Base-by-base conservation (phyloP, 2,888 invertebrate genomes). In the Limnephilus auricula region DNA sequence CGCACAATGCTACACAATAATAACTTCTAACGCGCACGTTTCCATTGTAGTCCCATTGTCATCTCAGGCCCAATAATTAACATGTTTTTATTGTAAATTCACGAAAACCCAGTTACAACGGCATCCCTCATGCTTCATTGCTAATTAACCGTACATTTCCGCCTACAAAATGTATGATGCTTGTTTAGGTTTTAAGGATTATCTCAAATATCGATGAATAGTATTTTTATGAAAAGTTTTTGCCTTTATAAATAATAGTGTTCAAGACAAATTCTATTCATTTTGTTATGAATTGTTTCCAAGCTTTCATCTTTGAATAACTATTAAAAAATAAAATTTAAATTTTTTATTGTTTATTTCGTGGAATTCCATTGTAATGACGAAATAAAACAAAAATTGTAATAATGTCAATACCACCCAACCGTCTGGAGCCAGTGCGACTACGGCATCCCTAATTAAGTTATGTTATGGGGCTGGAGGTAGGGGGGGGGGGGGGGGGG, bases 41-140 rank as follows among this genome's bases (percentile, higher is more conserved):
- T 90, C 65, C 65, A 83, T 90, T 90, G 90, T 90, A 25, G 10
- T 31, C 18, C 89, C 50, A 65, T 90, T 90, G 90, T 90, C 80
- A 79, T 25, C 86, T 30, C n/a, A 79, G n/a, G 30, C 30, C 13
- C 30, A 80, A 89, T 89, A 78, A 88, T 88, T 88, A 79, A 40
- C 37, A 88, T 88, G 87, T 31, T 78, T 88, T 88, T 88, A 88
- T 88, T 88, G 87, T 88, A 78, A 32, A 78, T 34, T 88, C 78
- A 78, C 78, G 87, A 78, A n/a, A 78, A 78, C 18, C 31, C 79
- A 13, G 34, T 78, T 32, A 79, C 32, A 31, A 88, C 32, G 37
- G 78, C 30, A 34, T 32, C 32, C 65, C 65, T 87, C 32, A 32
- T 32, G 87, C 87, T 32, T 31, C n/a, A 32, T 31, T 40, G 31